Base-by-base conservation (phyloP, 2,888 invertebrate species). In the Lepidonotus clava region DNA sequence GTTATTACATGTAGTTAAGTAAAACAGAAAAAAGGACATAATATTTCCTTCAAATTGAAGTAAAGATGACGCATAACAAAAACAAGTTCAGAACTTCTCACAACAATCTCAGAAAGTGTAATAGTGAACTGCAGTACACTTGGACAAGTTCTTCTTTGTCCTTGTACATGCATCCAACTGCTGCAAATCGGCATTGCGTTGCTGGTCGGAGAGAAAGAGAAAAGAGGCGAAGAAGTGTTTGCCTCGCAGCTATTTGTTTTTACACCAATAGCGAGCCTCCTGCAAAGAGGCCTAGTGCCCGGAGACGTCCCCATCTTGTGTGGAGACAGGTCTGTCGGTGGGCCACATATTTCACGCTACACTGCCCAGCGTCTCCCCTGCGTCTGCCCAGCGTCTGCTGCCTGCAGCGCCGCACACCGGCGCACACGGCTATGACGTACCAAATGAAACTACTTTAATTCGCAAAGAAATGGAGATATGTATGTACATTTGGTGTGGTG, bases 181-280 rank as follows among this genome's bases (percentile, higher is more conserved):
- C n/a, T n/a, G 28, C 24, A 61, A 61, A 61, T 61, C 21, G 24
- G 61, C 61, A 61, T n/a, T n/a, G 61, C 61, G n/a, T 2, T 11
- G 28, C 61, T 28, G 61, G 71, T 21, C 36, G 46, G 18, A 46
- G 46, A 18, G 46, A 18, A 46, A 46, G 38, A 38, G 71, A 38
- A 71, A 71, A 38, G 71, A 38, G 71, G 71, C 71, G 71, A 34
- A 34, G 71, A 38, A 38, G 34, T 71, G 71, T 71, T 71, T 71
- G 71, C 71, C 71, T 71, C 71, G 71, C 18, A 38, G 71, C 71
- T 71, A 38, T 71, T 71, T 71, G 71, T 71, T 71, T 71, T 71
- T 71, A 71, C 71, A 24, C 71, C 71, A 71, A 71, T 71, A 71
- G 71, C 71, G 71, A 71, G 71, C 71, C 71, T 71, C 71, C 34